Percentiles rank a stretch among this genome's conserved stretches.
Conservation (phyloP, 2,113 vertebrate species). For the Indicator maculatus region DNA sequence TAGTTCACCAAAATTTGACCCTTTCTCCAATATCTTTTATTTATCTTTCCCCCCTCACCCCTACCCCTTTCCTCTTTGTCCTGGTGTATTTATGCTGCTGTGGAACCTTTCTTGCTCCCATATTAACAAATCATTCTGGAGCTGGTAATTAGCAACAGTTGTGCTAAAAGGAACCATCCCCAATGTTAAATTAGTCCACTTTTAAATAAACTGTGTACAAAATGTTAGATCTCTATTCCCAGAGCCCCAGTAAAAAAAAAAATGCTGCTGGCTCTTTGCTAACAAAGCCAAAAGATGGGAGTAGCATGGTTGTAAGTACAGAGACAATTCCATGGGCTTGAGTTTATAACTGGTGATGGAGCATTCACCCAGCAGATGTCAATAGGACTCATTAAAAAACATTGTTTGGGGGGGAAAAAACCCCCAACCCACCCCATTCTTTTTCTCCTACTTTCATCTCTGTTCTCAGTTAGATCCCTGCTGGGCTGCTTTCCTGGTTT, state of each 20-base stretch:
- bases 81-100: constrained; percentile 42
- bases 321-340: constrained; percentile 62
- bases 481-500: constrained; percentile 51
- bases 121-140: constrained; percentile 51
- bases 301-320: constrained; percentile 57
- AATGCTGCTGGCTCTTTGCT: constrained; percentile 60
- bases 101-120: constrained; percentile 35
- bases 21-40: background rate
- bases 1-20: background rate
- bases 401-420: background rate
- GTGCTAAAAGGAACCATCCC: constrained; percentile 63
- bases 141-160: constrained; percentile 72
- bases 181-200: constrained; percentile 68
- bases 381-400: constrained; percentile 53
- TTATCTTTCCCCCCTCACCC: background rate
- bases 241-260: constrained; percentile 45
- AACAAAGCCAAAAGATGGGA: constrained; percentile 61
- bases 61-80: background rate
- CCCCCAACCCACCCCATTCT: background rate
- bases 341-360: constrained; percentile 66
- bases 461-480: constrained; percentile 62
- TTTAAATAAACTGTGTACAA: constrained; percentile 64
- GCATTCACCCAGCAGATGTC: constrained; percentile 68
- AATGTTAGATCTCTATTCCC: constrained; percentile 68
- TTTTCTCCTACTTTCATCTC: constrained; percentile 67